Percentiles rank a stretch among this genome's conserved stretches.
These are phyloP conservation scores for Bhutanitis thaidina DNA, from an alignment of 2,888 invertebrate species.

Conservation along the genomic window DNA sequence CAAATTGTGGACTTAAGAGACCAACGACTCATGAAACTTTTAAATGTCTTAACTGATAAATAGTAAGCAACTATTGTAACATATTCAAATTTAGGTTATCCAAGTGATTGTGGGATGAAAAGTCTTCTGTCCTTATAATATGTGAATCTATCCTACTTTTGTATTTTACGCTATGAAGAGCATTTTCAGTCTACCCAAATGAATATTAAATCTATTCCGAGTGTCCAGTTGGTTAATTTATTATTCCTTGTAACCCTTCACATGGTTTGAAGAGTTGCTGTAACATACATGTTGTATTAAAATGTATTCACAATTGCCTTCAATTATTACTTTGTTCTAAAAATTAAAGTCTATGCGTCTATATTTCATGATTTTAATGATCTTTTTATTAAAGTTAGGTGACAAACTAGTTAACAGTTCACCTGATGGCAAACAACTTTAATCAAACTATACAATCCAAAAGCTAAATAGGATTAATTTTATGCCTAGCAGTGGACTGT, in stretches of 20 bases:
- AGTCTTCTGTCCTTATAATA: slow-evolving; percentile 25
- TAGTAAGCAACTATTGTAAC: background rate
- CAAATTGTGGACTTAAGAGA: too few relatives aligned
- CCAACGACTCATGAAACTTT: too few relatives aligned
- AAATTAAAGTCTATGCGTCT: too few relatives aligned
- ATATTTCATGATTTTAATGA: too few relatives aligned
- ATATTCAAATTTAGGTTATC: slow-evolving; percentile 13
- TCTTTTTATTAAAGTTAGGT: too few relatives aligned
- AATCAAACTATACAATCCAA: too few relatives aligned
- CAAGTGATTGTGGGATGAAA: slow-evolving; percentile 7
- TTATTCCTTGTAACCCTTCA: slow-evolving; percentile 51
- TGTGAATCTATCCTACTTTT: slow-evolving; percentile 47
- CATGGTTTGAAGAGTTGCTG: slow-evolving; percentile 14
- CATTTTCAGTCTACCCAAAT: slow-evolving; percentile 35
- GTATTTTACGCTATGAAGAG: slow-evolving; percentile 38
- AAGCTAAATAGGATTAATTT: too few relatives aligned
- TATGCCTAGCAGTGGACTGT: too few relatives aligned
- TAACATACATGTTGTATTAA: background rate
- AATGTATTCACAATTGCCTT: background rate
- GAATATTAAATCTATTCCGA: slow-evolving; percentile 49
- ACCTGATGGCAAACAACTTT: too few relatives aligned
- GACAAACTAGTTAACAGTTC: too few relatives aligned
- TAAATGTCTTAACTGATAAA: too few relatives aligned
- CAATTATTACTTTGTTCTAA: too few relatives aligned
- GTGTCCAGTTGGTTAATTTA: slow-evolving; percentile 43